Base-by-base conservation (phyloP, 2,113 vertebrate species). In the Himantopus leucocephalus region DNA sequence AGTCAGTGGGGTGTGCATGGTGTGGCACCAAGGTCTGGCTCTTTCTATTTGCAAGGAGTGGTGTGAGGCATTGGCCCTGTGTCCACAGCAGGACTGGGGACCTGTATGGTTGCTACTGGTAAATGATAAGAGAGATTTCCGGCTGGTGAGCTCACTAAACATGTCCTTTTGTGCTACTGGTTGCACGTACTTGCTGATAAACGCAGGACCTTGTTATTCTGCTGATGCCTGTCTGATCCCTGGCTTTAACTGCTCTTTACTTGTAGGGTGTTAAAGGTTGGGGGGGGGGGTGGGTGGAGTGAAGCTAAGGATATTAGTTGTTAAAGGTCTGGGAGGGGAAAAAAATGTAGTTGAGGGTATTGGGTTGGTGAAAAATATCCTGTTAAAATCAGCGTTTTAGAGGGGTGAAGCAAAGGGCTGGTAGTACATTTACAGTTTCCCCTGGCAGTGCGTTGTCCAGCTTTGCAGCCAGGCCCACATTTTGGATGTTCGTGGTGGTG, bases 401-500 rank as follows among this genome's bases (percentile, higher is more conserved):
- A 63, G 39, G 37, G 32, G 8, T 2, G 3, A 78, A 85, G 39
- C 48, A 52, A 59, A 72, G 43, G 41, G 43, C 48, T 48, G 48
- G 48, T 22, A 23, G 48, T 12, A 30, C 1, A 0, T 62, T 62
- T 14, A 21, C 67, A 52, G 41, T 34, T 70, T 85, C 34, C 52
- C 64, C 16, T 74, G 62, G 41, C 64, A 68, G 35, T 8, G 45
- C 53, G 3, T 3, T 39, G 63, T 10, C 24, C 35, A 66, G 30
- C 39, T 20, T 18, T 76, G 63, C 64, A 79, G 60, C 27, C n/a
- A 55, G 18, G 17, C 14, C 50, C 9, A 14, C 77, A 2, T 41
- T 64, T 75, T 14, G 74, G 96, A 86, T 8, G 11, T 73, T 92
- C 11, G 10, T 90, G 95, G 70, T 52, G 53, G 79, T 94, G 91